Evolutionary conservation across 2,888 invertebrate species (phyloP), one percentile per base, ranked within the genome.

Genomic region (Cabera pusaria): DNA sequence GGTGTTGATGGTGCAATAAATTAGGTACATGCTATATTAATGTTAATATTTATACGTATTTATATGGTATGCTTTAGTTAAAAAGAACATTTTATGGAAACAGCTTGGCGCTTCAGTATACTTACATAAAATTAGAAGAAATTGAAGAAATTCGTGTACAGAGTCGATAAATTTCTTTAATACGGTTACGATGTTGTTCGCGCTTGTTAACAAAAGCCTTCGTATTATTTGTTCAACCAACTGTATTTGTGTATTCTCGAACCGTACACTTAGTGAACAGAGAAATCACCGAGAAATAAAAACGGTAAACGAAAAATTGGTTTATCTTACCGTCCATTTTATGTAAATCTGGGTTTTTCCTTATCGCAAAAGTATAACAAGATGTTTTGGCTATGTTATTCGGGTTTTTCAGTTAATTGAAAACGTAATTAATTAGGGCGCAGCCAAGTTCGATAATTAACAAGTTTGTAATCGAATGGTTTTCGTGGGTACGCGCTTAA

Each of bases 1-100:
- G n/a, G n/a, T n/a, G n/a, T n/a, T n/a, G n/a, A n/a, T 77, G 75
- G 81, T 85, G 83, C 79, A 82, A 76, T 81, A 82, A 74, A 74
- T 64, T 50, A 46, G 57, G 52, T 50, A 34, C 43, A 29, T 12
- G 45, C 35, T 47, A 45, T n/a, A n/a, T 44, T 63, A 63, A 56
- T 58, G 45, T 49, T 62, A 64, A 52, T 58, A 49, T 64, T 61
- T 61, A 49, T 63, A 56, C 47, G 21, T 55, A 52, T 58, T 59
- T 60, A 57, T 65, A 69, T 59, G 76, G 77, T 78, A 72, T 58
- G 68, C n/a, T n/a, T n/a, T 59, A 64, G 68, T 66, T 68, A 56
- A 66, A n/a, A 59, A 50, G 33, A 41, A 49, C 59, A 56, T 54
- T 58, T 47, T 54, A 41, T 57, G 36, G 48, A 63, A 62, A 34